Evolutionary conservation across 2,797 vertebrate species (phyloP).

Genomic region (Margarornis squamiger): DNA sequence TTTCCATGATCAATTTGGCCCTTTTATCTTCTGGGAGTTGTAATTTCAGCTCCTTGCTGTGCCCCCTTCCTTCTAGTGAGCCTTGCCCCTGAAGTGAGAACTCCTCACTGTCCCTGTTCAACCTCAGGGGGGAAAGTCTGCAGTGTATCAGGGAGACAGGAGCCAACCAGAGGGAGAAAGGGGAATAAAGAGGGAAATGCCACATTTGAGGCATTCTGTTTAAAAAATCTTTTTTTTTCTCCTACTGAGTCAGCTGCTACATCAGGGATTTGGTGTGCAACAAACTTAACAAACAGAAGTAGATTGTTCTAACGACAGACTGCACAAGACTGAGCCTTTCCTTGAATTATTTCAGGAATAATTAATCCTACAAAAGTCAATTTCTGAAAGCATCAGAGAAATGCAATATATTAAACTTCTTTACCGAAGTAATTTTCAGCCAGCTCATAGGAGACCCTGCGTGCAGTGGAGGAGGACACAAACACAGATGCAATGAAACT

Average conservation of each 20-base stretch:
- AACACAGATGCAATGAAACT: background rate
- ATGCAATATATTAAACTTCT: background rate
- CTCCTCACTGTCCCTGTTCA: background rate
- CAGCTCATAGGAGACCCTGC: background rate
- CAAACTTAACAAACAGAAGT: background rate
- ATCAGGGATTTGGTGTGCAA: background rate
- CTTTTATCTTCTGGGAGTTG: background rate
- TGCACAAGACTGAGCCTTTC: background rate
- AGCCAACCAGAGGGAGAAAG: rapidly evolving
- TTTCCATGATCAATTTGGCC: background rate
- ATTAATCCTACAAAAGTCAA: background rate
- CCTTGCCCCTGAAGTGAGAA: background rate
- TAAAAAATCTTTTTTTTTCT: background rate
- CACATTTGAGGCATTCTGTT: background rate
- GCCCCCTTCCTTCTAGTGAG: background rate
- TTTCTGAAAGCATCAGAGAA: background rate
- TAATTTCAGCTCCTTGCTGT: background rate
- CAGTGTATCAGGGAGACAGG: rapidly evolving
- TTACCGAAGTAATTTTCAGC: background rate
- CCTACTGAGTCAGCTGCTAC: background rate
- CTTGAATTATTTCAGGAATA: background rate
- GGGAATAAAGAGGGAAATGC: background rate
- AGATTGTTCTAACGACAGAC: background rate
- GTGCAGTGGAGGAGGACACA: background rate
- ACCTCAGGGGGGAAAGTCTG: background rate